Base-by-base conservation (phyloP, 2,888 invertebrate species). In the Yponomeuta malinellus region DNA sequence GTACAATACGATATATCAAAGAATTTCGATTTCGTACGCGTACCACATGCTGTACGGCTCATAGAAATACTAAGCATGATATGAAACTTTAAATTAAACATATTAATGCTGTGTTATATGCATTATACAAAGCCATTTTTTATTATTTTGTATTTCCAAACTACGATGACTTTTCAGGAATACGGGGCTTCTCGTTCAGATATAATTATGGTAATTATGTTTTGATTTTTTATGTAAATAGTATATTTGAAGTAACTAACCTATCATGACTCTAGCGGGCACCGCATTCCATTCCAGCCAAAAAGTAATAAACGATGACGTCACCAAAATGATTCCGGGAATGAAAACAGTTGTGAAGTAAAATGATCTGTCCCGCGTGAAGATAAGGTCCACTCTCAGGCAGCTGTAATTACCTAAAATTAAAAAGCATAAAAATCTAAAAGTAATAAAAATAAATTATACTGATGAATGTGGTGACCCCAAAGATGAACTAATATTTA, bases 281-380 rank as follows among this genome's bases (percentile, higher is more conserved):
- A 98, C 98, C 81, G 98, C 98, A 93, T 98, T 98, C 97, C 98
- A 98, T 93, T 98, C 98, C 92, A 98, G 94, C 98, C 98, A 98
- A 94, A 98, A 98, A 85, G 98, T 98, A 93, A 98, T 98, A 94
- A 98, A 98, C 83, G 98, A 98, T 92, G 97, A 97, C 80, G 98
- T 98, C 89, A 98, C 98, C 93, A 98, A 95, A 93, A 98, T 97
- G 87, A 98, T 97, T 85, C 98, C 98, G 82, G 98, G 98, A 93
- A 98, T 97, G 93, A 98, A 98, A 92, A 98, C 98, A 86, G 98
- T 98, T 82, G 97, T 98, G 94, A 98, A 97, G 94, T 98, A 98
- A 95, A 98, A 98, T 87, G 97, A 97, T 93, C 97, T 95, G 94
- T 98, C 98, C 89, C 98, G 94, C 78, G 97, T 98, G 94, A 98